Percentiles rank a stretch among this genome's conserved stretches.
Evolutionary conservation across 2,797 vertebrate genomes (phyloP).

Genomic region (Gallinago nigripennis): DNA sequence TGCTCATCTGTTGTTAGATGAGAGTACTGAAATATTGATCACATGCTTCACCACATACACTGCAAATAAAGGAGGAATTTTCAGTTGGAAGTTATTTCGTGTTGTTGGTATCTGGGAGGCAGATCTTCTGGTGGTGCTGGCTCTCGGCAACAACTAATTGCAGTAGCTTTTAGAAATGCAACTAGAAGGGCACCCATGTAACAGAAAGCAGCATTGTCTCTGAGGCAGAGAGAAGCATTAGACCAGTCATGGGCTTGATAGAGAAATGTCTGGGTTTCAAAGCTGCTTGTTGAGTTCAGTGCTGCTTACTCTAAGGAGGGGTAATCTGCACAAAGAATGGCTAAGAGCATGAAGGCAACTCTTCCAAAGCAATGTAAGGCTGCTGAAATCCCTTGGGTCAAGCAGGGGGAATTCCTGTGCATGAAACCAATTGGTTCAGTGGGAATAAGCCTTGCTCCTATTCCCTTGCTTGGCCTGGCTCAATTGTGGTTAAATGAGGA

Average conservation of each 20-base stretch:
- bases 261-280: background rate
- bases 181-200: background rate
- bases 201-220: background rate
- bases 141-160: background rate
- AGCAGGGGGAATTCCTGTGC: background rate
- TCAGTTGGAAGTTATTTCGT: background rate
- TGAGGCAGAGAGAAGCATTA: background rate
- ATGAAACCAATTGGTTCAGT: slow-evolving; percentile 11
- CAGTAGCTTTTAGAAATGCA: background rate
- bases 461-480: slow-evolving; percentile 8
- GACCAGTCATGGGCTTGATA: background rate
- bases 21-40: slow-evolving; percentile 16
- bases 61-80: background rate
- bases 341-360: background rate
- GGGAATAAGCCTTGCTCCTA: background rate
- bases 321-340: background rate
- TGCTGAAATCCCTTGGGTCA: slow-evolving; percentile 50
- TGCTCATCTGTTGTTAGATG: background rate
- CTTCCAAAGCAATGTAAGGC: background rate
- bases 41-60: background rate
- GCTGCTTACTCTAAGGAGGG: background rate
- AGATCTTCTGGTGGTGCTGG: background rate
- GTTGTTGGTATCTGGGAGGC: background rate
- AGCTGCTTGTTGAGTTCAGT: background rate
- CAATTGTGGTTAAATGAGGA: slow-evolving; percentile 40